Base-by-base conservation (phyloP, 2,797 vertebrate genomes). In the Gymnopithys bicolor region DNA sequence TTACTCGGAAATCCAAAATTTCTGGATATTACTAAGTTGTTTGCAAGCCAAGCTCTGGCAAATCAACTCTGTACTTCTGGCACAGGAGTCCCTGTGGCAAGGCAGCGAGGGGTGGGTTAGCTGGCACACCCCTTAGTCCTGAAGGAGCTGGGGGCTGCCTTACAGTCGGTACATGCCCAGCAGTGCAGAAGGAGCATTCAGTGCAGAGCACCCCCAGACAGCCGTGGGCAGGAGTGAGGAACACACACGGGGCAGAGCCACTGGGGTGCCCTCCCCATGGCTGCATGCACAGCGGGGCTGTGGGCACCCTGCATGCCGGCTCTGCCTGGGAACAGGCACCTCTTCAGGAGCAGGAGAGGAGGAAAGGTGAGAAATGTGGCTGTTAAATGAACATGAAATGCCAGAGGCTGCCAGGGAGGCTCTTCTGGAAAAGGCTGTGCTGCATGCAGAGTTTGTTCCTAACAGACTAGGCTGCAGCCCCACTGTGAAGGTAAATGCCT, bases 241-340 rank as follows among this genome's bases (percentile, higher is more conserved):
- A 22, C 49, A 27, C 6, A 6, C 10, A 7, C 5, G 16, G 16
- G 43, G 2, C 39, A 19, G 55, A 49, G 35, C 5, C 3, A 18
- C 12, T 21, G 13, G 1, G 11, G 11, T 62, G 27, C 10, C 28
- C 28, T 62, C 51, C 32, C 10, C 71, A 6, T 1, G 11, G 16
- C 37, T 76, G 8, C 2, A 0, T 71, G 45, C 28, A 16, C 49
- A 39, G 69, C 1, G 0, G 22, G 48, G 24, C 48, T 0, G 0
- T 41, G 48, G 15, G 28, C 56, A 48, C 33, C 53, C 28, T 76
- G 13, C 41, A 70, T 0, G 0, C 49, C 23, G 32, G 33, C 59
- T 69, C 59, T n/a, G 28, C 55, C 58, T 1, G 0, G 33, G 10
- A 68, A n/a, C 41, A 27, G 10, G 33, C 41, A 41, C 3, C n/a